Percentiles rank a stretch among this genome's conserved stretches.
phyloP scores from a whole-genome alignment of 2,888 invertebrate species.

The Callyntrura sp. region DNA sequence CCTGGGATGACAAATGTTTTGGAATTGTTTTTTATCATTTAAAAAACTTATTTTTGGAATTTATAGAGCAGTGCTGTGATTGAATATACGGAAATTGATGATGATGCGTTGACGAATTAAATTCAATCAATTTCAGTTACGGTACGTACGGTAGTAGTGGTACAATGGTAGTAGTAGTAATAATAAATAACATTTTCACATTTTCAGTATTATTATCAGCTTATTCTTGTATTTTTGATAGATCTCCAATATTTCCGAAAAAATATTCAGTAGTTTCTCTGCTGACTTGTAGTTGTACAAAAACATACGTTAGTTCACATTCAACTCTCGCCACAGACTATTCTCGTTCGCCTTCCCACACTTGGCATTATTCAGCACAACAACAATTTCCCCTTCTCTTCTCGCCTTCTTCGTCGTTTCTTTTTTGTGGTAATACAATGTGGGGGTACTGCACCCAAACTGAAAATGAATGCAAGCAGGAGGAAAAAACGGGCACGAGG shows the following conservation, averaged over 20 bases:
- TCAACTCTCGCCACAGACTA: slow-evolving; percentile 76
- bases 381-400: not conserved
- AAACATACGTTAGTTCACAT: slow-evolving; percentile 64
- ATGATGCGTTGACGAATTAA: slow-evolving; percentile 18
- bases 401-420: not conserved
- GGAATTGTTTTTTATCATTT: slow-evolving; percentile 35
- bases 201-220: slow-evolving; percentile 53
- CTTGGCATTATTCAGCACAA: slow-evolving; percentile 45
- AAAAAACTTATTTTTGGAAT: slow-evolving; percentile 39
- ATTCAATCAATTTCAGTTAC: slow-evolving; percentile 28
- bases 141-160: not conserved
- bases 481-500: not conserved
- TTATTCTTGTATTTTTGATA: slow-evolving; percentile 1
- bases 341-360: slow-evolving; percentile 36
- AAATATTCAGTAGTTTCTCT: slow-evolving; percentile 20
- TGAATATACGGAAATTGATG: slow-evolving; percentile 4
- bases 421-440: too few relatives aligned
- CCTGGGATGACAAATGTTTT: slow-evolving; percentile 55
- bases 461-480: not conserved
- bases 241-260: slow-evolving; percentile 49
- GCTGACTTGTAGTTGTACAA: slow-evolving; percentile 40
- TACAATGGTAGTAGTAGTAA: not conserved
- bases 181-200: slow-evolving; percentile 74
- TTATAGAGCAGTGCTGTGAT: slow-evolving; percentile 13
- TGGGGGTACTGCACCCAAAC: not conserved